Conservation (phyloP, 2,888 invertebrate species). For the Rambutsinella grinnellia region DNA sequence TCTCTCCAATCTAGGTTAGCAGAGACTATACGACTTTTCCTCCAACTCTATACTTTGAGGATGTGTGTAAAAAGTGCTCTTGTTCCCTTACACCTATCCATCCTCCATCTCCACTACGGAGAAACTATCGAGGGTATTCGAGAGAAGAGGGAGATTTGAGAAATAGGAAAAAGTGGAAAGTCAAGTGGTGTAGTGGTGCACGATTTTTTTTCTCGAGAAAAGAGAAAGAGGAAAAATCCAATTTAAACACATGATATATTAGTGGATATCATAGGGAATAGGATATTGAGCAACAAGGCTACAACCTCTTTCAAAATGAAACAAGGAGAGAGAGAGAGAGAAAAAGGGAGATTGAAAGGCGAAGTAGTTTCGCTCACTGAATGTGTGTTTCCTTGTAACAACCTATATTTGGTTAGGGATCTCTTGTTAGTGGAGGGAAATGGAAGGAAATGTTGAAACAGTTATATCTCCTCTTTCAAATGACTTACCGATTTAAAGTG, state of each 20-base stretch:
- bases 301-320: no score
- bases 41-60: no score
- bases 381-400: background rate
- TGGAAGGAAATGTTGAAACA: background rate
- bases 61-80: no score
- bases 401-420: no score
- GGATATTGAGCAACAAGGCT: no score
- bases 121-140: no score
- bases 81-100: no score
- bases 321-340: background rate
- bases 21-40: no score
- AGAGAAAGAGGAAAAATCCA: conserved; percentile 38
- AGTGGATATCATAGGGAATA: conserved; percentile 42
- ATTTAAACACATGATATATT: conserved; percentile 54
- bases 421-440: background rate
- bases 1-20: no score
- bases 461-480: background rate
- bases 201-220: conserved; percentile 25
- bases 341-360: conserved; percentile 27
- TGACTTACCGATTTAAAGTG: conserved; percentile 62
- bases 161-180: conserved; percentile 37
- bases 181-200: conserved; percentile 44
- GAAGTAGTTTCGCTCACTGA: no score
- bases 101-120: background rate
- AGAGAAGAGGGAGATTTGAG: conserved; percentile 1